Base-by-base conservation (phyloP, 2,113 vertebrate genomes). In the Psittacus erithacus region DNA sequence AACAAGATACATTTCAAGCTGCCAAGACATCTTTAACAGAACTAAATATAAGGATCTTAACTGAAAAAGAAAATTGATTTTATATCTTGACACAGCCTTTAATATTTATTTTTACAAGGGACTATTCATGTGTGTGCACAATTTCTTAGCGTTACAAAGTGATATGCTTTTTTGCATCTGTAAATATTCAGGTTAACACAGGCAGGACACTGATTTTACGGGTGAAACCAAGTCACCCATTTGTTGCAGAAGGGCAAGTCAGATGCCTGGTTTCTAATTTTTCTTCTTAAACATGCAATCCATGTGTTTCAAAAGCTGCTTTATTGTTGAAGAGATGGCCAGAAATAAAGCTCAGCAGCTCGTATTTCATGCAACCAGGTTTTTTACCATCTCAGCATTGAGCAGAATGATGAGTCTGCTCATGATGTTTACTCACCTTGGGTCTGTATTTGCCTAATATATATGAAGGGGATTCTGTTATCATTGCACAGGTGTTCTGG, bases 391-490 rank as follows among this genome's bases (percentile, higher is more conserved):
- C 67, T 70, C 43, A 33, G 62, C 38, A 35, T 27, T 13, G 43
- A 82, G 96, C 82, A 92, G 97, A 95, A 65, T 77, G 94, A 93
- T 93, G 81, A 93, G 82, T 25, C 79, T 52, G 60, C 89, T 91
- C 73, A 13, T 49, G 89, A 15, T 96, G 95, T 97, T 98, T 97
- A 88, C 95, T 71, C 95, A 96, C 94, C 70, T 94, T 81, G 64
- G 64, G 59, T 78, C 43, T n/a, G 11, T 84, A 88, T 95, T 94
- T 97, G 93, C 86, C 89, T 84, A 64, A 52, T 33, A 76, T 78
- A 67, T 93, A 90, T 92, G 90, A 95, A 95, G 94, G 60, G 67
- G 96, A 86, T 90, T 84, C 91, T 94, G 95, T 96, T 97, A 89
- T 97, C 91, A 57, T 83, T 86, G 89, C 85, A 77, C 86, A 84